A percentile compares a stretch with the other conserved stretches of the same genome.
phyloP scores from a whole-genome alignment of 2,888 invertebrate species.

The Sarcophaga caerulescens region DNA sequence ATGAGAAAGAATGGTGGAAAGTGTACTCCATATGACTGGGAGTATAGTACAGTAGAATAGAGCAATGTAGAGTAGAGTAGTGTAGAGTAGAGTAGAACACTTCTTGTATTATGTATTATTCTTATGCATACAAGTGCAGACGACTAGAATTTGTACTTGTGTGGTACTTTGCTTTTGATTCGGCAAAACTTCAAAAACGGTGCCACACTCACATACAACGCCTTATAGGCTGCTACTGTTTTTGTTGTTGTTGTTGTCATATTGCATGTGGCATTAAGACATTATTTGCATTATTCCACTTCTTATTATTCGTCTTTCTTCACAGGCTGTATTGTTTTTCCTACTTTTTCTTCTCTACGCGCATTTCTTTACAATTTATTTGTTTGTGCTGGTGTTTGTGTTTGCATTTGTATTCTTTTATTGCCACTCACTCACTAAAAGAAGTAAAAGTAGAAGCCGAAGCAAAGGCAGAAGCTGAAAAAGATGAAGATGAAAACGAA shows the following conservation, averaged over 20 bases:
- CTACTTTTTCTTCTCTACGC: not conserved
- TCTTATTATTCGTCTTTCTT: constrained; percentile 59
- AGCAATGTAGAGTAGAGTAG: no score
- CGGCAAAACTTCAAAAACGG: constrained; percentile 53
- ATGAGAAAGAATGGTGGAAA: not conserved
- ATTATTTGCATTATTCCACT: constrained; percentile 64
- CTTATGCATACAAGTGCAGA: constrained; percentile 50
- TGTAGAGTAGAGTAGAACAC: not conserved
- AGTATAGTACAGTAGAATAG: no score
- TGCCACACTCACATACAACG: constrained; percentile 16
- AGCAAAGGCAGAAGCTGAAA: not conserved
- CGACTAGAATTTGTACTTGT: constrained; percentile 57
- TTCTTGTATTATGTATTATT: constrained; percentile 32
- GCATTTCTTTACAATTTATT: no score
- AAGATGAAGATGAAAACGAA: not conserved
- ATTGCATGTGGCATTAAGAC: constrained; percentile 63
- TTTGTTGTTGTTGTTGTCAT: not conserved
- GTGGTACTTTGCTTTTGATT: constrained; percentile 57
- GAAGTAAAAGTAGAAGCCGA: constrained; percentile 16
- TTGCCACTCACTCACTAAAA: constrained; percentile 33
- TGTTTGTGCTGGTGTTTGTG: not conserved
- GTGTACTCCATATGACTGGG: not conserved
- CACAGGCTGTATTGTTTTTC: constrained; percentile 13
- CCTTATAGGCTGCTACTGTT: not conserved
- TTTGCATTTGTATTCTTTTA: constrained; percentile 39